These are phyloP conservation scores for Ahaetulla prasina DNA, from an alignment of 2,113 vertebrate genomes.

Conservation along the genomic window DNA sequence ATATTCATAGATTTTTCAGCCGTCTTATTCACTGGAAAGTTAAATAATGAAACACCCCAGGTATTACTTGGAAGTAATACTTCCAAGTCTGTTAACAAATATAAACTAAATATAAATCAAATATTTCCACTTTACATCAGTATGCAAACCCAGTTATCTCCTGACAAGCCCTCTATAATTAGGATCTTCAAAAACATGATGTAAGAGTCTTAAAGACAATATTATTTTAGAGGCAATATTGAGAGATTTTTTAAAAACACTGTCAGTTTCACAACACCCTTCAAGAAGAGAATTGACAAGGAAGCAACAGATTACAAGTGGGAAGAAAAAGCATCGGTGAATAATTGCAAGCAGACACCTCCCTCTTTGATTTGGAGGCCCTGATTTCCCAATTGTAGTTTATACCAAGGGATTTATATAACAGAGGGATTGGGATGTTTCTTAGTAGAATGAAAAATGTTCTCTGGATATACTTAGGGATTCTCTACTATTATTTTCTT, in stretches of 20 bases:
- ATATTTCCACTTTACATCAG: background rate
- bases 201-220: background rate
- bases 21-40: background rate
- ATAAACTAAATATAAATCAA: background rate
- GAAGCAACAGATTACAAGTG: background rate
- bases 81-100: background rate
- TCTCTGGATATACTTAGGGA: background rate
- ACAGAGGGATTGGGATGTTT: background rate
- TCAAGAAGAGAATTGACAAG: background rate
- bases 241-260: background rate
- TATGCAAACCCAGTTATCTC: background rate
- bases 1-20: background rate
- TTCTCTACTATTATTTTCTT: background rate
- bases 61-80: constrained; percentile 3
- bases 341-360: background rate
- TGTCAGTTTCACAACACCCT: background rate
- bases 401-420: background rate
- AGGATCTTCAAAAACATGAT: background rate
- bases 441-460: background rate
- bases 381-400: background rate
- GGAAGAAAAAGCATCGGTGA: background rate
- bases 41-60: background rate
- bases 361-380: background rate
- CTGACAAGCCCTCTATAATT: background rate
- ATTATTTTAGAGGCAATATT: background rate